phyloP scores from a whole-genome alignment of 1,140 invertebrate genomes.

The Lethocerus indicus region DNA sequence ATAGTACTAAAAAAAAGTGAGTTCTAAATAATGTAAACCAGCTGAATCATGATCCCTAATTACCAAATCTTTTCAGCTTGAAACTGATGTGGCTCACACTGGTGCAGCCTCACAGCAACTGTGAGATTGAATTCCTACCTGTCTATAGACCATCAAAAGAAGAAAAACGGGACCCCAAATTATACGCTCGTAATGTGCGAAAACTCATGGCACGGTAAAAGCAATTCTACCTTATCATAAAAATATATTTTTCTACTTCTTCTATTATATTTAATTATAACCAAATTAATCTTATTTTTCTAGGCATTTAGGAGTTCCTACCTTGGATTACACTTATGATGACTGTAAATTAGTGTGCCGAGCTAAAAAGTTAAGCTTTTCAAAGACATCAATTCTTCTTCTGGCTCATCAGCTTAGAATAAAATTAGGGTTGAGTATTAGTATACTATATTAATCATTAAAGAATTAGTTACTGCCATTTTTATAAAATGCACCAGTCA shows the following conservation, averaged over 20 bases:
- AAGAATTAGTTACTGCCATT: background rate
- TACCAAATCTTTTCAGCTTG: conserved; percentile 41
- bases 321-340: conserved; percentile 84
- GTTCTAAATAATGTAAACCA: background rate
- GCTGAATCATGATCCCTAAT: background rate
- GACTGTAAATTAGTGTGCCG: conserved; percentile 72
- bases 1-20: background rate
- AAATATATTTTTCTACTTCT: background rate
- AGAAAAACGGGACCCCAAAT: conserved; percentile 71
- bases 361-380: conserved; percentile 64
- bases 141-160: conserved; percentile 76
- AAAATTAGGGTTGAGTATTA: conserved; percentile 38
- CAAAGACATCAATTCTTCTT: conserved; percentile 49
- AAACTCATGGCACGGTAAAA: conserved; percentile 79
- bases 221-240: conserved; percentile 1
- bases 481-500: background rate
- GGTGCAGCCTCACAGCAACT: conserved; percentile 73
- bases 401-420: conserved; percentile 58
- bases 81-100: conserved; percentile 80
- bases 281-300: conserved; percentile 21
- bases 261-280: background rate
- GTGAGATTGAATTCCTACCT: conserved; percentile 89
- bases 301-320: conserved; percentile 64
- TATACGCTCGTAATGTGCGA: conserved; percentile 82
- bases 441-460: background rate